Conservation (phyloP, 2,113 vertebrate species). For the Indicator indicator region DNA sequence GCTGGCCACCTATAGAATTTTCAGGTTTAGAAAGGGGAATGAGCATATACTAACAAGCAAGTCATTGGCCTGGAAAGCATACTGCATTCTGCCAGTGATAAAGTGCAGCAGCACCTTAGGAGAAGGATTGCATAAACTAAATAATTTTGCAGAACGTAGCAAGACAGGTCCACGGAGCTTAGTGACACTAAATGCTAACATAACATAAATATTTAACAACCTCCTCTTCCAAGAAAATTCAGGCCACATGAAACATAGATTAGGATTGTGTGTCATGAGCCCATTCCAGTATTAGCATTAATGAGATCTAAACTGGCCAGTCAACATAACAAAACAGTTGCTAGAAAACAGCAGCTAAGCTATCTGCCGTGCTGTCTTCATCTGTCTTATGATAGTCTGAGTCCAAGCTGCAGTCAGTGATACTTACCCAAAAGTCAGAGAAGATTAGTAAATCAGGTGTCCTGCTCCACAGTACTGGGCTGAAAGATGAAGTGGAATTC, state of each 20-base stretch:
- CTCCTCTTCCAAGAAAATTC: conserved; percentile 28
- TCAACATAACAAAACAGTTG: conserved; percentile 47
- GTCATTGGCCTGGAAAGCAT: neutral
- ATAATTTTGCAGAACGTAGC: neutral
- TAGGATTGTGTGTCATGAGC: conserved; percentile 8
- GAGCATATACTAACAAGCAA: neutral
- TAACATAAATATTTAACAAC: conserved; percentile 55
- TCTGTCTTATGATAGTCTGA: neutral
- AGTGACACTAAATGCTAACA: conserved; percentile 25
- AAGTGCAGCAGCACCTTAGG: neutral
- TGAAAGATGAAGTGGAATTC: conserved; percentile 65
- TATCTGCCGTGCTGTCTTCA: conserved; percentile 26
- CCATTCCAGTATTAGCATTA: conserved; percentile 37
- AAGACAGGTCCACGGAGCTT: neutral
- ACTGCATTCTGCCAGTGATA: neutral
- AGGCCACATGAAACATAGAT: conserved; percentile 47
- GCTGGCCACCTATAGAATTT: neutral
- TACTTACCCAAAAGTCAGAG: conserved; percentile 49
- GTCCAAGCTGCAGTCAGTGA: conserved; percentile 41
- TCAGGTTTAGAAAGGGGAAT: neutral
- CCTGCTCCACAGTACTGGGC: neutral
- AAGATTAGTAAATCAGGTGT: conserved; percentile 53
- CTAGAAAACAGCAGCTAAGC: conserved; percentile 40
- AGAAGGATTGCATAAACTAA: neutral
- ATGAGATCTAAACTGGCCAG: conserved; percentile 24